Conservation (phyloP, 2,113 vertebrate genomes). For the Mungos mungo region DNA sequence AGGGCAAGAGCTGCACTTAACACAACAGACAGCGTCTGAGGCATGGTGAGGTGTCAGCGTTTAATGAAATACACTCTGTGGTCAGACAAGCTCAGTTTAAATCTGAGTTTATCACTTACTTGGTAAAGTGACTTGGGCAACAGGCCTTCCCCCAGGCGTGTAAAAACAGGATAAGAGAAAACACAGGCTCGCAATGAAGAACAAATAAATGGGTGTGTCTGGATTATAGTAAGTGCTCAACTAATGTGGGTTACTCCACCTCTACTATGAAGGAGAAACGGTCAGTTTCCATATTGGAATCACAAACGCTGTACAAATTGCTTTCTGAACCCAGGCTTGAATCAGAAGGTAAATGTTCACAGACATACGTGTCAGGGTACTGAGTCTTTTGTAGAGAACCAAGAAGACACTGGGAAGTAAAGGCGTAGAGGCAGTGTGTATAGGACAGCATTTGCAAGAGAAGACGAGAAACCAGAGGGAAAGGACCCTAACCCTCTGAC, state of each 20-base stretch:
- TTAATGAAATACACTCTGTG: background rate
- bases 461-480: background rate
- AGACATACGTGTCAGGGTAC: background rate
- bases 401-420: background rate
- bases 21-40: background rate
- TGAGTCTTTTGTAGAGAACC: background rate
- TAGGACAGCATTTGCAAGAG: background rate
- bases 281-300: background rate
- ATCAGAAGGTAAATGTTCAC: background rate
- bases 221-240: background rate
- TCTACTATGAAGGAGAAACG: background rate
- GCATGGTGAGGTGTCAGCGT: fast-evolving
- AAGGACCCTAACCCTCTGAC: background rate
- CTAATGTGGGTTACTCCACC: too few relatives aligned
- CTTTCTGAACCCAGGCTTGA: background rate
- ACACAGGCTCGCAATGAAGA: background rate
- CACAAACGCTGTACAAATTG: background rate
- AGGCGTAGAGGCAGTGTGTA: background rate
- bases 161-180: background rate
- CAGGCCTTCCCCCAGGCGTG: background rate
- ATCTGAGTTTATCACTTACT: background rate
- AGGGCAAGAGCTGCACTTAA: background rate
- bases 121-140: background rate
- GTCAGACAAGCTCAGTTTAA: background rate
- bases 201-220: background rate